phyloP scores from a whole-genome alignment of 2,797 vertebrate species.

The Hippoglossus hippoglossus region DNA sequence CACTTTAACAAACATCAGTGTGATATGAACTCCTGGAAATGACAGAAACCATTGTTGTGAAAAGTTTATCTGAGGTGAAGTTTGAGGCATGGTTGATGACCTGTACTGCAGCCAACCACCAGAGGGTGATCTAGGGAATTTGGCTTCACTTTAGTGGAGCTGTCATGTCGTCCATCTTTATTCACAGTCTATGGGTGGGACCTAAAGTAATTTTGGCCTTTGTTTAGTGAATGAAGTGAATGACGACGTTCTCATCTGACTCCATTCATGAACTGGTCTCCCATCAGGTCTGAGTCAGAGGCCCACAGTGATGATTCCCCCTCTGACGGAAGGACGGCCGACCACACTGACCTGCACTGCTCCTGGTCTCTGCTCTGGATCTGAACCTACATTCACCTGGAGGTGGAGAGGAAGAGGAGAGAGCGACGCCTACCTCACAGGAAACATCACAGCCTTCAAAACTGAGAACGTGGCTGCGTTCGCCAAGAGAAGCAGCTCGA shows the following conservation, averaged over 20 bases:
- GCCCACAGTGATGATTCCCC: constrained; percentile 38
- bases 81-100: too few relatives aligned
- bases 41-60: too few relatives aligned
- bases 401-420: constrained; percentile 28
- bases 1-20: too few relatives aligned
- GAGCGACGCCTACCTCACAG: not conserved
- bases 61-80: too few relatives aligned
- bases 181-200: too few relatives aligned
- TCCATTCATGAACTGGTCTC: not conserved
- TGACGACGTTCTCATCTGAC: not conserved
- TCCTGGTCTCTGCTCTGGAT: constrained; percentile 63
- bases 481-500: constrained; percentile 34
- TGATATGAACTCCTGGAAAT: too few relatives aligned
- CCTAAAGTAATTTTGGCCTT: too few relatives aligned
- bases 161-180: too few relatives aligned
- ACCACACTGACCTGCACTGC: constrained; percentile 67
- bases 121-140: too few relatives aligned
- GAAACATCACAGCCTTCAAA: not conserved
- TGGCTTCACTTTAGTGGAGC: too few relatives aligned
- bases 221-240: not conserved
- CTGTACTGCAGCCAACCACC: too few relatives aligned
- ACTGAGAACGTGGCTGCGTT: not conserved
- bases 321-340: constrained; percentile 45
- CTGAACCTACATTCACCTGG: constrained; percentile 53
- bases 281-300: constrained; percentile 52